A percentile compares a stretch with the other conserved stretches of the same genome.
These are phyloP conservation scores for Calliphora vicina DNA, from an alignment of 1,140 invertebrate species.

Conservation along the genomic window DNA sequence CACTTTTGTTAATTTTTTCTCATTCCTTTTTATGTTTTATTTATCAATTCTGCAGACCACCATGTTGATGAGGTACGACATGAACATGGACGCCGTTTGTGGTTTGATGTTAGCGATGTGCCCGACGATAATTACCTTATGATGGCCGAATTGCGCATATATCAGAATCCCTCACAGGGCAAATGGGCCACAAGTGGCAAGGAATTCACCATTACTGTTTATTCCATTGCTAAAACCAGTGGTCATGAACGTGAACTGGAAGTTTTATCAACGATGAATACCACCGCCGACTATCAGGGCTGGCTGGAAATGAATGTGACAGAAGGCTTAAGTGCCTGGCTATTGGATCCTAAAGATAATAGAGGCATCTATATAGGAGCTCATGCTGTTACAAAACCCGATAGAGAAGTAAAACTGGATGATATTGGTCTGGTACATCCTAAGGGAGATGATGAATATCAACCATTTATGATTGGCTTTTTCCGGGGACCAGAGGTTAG, in stretches of 20 bases:
- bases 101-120: conserved; percentile 91
- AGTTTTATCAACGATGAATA: conserved; percentile 66
- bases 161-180: conserved; percentile 68
- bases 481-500: conserved; percentile 72
- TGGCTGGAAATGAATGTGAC: conserved; percentile 83
- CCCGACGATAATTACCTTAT: conserved; percentile 80
- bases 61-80: conserved; percentile 78
- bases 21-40: conserved; percentile 14
- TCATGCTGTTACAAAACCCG: conserved; percentile 69
- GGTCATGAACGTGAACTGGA: conserved; percentile 60
- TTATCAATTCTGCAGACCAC: conserved; percentile 65
- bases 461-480: conserved; percentile 89
- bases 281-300: conserved; percentile 69
- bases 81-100: conserved; percentile 84
- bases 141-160: conserved; percentile 85
- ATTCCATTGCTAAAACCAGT: conserved; percentile 66
- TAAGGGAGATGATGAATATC: conserved; percentile 79
- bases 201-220: conserved; percentile 58
- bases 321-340: conserved; percentile 77
- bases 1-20: not conserved
- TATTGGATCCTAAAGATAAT: conserved; percentile 79
- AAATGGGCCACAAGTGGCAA: conserved; percentile 57
- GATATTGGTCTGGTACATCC: conserved; percentile 83
- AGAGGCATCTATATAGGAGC: conserved; percentile 89
- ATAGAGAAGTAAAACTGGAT: conserved; percentile 80